Evolutionary conservation across 2,113 vertebrate species (phyloP).

Genomic region (Tragulus kanchil): DNA sequence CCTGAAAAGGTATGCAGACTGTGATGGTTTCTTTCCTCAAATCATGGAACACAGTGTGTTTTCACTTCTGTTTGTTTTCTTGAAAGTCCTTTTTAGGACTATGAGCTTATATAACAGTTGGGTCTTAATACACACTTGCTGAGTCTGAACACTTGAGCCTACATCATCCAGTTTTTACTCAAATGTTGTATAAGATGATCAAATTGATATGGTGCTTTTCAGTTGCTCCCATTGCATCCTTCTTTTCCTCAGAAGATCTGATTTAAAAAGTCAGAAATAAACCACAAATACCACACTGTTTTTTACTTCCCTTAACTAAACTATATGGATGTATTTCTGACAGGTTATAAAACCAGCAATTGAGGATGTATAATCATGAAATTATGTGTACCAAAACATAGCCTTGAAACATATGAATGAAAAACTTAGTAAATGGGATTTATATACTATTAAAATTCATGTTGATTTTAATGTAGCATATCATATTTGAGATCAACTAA

Average conservation of each 20-base stretch:
- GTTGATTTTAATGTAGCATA: neutral
- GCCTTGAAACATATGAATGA: neutral
- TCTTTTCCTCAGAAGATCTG: neutral
- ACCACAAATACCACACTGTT: neutral
- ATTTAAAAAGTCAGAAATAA: neutral
- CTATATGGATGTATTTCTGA: neutral
- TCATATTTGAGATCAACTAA: neutral
- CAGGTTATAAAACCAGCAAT: neutral
- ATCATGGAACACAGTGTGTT: neutral
- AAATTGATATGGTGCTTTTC: neutral
- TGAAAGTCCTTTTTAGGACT: neutral
- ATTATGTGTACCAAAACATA: neutral
- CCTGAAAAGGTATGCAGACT: neutral
- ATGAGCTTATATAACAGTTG: accelerated
- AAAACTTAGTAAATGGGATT: neutral
- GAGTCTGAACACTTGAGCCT: neutral
- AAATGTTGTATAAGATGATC: neutral
- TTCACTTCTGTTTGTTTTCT: neutral
- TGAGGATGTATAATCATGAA: neutral
- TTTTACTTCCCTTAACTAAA: neutral
- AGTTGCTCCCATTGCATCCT: neutral
- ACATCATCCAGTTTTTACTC: neutral
- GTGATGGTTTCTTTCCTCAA: neutral
- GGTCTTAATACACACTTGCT: accelerated
- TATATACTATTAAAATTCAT: neutral